Percentiles rank a stretch among this genome's conserved stretches.
Evolutionary conservation across 2,113 vertebrate genomes (phyloP).

Genomic region (Balaenoptera acutorostrata): DNA sequence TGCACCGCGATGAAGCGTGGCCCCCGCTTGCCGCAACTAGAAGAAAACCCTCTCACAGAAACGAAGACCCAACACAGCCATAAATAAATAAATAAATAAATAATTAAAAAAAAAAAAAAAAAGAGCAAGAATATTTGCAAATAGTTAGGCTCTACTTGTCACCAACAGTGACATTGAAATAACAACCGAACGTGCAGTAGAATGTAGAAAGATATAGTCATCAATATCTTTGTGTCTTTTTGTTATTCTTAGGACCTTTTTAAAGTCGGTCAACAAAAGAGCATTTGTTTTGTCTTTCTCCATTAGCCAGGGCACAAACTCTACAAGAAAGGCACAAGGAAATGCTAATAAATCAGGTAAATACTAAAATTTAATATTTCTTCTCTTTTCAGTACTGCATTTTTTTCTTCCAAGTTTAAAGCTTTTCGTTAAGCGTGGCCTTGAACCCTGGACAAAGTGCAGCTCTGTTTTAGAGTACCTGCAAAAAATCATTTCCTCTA

Average conservation of each 20-base stretch:
- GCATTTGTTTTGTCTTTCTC: conserved; percentile 71
- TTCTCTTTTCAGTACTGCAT: conserved; percentile 62
- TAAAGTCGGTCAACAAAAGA: conserved; percentile 60
- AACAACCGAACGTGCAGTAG: not conserved
- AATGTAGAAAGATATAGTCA: not conserved
- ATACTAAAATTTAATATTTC: conserved; percentile 74
- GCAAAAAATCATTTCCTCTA: conserved; percentile 72
- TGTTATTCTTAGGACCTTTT: conserved; percentile 53
- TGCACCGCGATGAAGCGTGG: no score
- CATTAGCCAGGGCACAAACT: conserved; percentile 71
- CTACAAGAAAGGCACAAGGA: conserved; percentile 65
- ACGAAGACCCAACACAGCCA: no score
- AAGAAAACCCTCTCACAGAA: no score
- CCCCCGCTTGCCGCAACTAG: no score
- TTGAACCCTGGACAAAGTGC: conserved; percentile 69
- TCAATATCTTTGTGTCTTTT: not conserved
- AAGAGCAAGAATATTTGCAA: not conserved
- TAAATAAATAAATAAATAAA: no score
- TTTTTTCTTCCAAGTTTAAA: conserved; percentile 62
- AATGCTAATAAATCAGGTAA: conserved; percentile 76
- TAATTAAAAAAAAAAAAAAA: no score
- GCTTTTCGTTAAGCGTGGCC: conserved; percentile 60
- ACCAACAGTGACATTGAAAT: not conserved
- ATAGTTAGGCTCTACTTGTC: not conserved
- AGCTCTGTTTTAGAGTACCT: conserved; percentile 73